Evolutionary conservation across 2,888 invertebrate species (phyloP).

Genomic region (Aphidius colemani): DNA sequence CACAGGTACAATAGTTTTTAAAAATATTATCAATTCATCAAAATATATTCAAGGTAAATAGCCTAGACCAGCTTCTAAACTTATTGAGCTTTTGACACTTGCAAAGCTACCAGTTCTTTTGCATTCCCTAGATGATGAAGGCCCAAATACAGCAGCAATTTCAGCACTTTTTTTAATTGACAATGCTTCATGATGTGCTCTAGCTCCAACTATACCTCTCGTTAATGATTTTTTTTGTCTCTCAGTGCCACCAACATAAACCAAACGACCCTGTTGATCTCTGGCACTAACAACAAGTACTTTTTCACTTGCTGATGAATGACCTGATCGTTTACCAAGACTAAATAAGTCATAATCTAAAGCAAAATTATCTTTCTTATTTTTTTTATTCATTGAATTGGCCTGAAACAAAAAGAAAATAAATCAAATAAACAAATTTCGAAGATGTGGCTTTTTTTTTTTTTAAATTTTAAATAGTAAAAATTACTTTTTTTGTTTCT

Average conservation of each 20-base stretch:
- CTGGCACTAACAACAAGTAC: slow-evolving; percentile 62
- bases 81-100: slow-evolving; percentile 53
- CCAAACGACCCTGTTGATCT: slow-evolving; percentile 60
- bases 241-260: slow-evolving; percentile 59
- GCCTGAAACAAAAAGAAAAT: slow-evolving; percentile 36
- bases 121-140: slow-evolving; percentile 61
- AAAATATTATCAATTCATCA: not conserved
- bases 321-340: slow-evolving; percentile 50
- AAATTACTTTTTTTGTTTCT: slow-evolving; percentile 54
- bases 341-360: slow-evolving; percentile 76
- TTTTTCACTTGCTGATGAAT: slow-evolving; percentile 53
- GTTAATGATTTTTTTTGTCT: slow-evolving; percentile 42
- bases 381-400: slow-evolving; percentile 48
- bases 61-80: slow-evolving; percentile 55
- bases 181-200: slow-evolving; percentile 67
- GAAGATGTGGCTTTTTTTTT: too few species aligned
- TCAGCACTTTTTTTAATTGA: slow-evolving; percentile 88
- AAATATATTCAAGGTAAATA: slow-evolving; percentile 47
- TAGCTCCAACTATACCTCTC: slow-evolving; percentile 38
- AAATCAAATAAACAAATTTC: not conserved
- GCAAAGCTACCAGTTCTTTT: slow-evolving; percentile 51
- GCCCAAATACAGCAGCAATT: slow-evolving; percentile 84
- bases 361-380: slow-evolving; percentile 70
- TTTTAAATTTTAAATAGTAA: not conserved
- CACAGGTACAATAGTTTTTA: too few species aligned